Percentiles rank a stretch among this genome's conserved stretches.
Conservation (phyloP, 2,113 vertebrate genomes). For the Xiphophorus couchianus region DNA sequence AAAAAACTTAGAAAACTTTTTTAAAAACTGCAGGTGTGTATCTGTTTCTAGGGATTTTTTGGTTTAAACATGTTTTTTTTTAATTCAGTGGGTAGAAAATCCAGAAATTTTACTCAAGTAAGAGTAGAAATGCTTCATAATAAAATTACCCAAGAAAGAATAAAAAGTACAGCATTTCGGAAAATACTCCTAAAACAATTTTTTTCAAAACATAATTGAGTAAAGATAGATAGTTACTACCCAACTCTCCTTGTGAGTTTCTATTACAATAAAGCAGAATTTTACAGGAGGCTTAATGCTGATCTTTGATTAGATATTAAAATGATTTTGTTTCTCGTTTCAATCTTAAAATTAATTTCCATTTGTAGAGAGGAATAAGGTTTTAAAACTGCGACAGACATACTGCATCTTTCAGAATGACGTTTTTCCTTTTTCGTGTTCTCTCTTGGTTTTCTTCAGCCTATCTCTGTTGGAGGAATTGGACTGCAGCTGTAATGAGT, state of each 20-base stretch:
- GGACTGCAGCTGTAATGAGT: slow-evolving; percentile 98
- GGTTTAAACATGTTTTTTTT: too few species aligned
- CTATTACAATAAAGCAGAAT: background rate
- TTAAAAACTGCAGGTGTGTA: too few species aligned
- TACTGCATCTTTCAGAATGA: slow-evolving; percentile 11
- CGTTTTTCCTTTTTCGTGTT: slow-evolving; percentile 17
- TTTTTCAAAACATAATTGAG: too few species aligned
- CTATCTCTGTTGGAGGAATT: slow-evolving; percentile 96
- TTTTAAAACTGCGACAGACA: slow-evolving; percentile 3
- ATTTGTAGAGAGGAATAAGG: background rate
- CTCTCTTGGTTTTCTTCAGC: slow-evolving; percentile 75
- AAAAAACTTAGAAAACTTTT: too few species aligned
- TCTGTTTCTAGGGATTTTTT: too few species aligned
- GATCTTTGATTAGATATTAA: background rate
- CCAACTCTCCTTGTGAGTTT: background rate
- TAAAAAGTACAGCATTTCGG: too few species aligned
- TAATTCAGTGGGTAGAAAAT: too few species aligned
- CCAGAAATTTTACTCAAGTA: too few species aligned
- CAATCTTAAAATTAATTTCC: slow-evolving; percentile 23
- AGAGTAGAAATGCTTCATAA: too few species aligned
- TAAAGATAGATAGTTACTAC: too few species aligned
- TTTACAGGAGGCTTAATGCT: background rate
- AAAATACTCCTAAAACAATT: too few species aligned
- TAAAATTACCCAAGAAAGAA: too few species aligned
- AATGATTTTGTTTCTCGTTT: slow-evolving; percentile 26